Percentiles rank a stretch among this genome's conserved stretches.
Conservation (phyloP, 1,140 invertebrate species). For the Tetraneura akinire region DNA sequence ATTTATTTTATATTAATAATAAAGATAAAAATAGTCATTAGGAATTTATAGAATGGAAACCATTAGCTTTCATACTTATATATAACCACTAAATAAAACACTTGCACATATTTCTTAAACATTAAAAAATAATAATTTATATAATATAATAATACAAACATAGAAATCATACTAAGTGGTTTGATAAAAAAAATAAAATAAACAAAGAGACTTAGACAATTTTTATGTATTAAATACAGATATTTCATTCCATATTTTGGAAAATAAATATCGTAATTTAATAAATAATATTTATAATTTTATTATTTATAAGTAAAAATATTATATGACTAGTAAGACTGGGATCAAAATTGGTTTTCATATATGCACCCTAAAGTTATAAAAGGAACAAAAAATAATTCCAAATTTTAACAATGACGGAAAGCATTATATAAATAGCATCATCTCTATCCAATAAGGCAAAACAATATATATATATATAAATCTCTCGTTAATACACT, state of each 20-base stretch:
- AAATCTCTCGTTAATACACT: constrained; percentile 29
- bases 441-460: background rate
- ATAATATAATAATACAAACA: constrained; percentile 1
- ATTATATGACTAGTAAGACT: constrained; percentile 45
- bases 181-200: background rate
- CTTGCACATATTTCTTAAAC: background rate
- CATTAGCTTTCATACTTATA: background rate
- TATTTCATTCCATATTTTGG: background rate
- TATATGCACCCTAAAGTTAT: constrained; percentile 11
- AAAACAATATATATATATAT: constrained; percentile 30
- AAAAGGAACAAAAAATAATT: constrained; percentile 38
- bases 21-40: too few relatives aligned
- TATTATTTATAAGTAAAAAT: constrained; percentile 38
- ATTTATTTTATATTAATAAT: too few relatives aligned
- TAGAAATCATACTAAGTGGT: background rate
- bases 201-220: constrained; percentile 26
- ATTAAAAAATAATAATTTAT: constrained; percentile 11
- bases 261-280: constrained; percentile 27
- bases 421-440: constrained; percentile 16
- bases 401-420: background rate
- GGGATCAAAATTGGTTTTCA: constrained; percentile 39
- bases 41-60: constrained; percentile 10
- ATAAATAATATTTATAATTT: background rate
- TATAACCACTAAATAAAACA: constrained; percentile 11
- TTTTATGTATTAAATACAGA: background rate